A percentile compares a stretch with the other conserved stretches of the same genome.
phyloP scores from a whole-genome alignment of 2,888 invertebrate genomes.

The Clunio marinus region DNA sequence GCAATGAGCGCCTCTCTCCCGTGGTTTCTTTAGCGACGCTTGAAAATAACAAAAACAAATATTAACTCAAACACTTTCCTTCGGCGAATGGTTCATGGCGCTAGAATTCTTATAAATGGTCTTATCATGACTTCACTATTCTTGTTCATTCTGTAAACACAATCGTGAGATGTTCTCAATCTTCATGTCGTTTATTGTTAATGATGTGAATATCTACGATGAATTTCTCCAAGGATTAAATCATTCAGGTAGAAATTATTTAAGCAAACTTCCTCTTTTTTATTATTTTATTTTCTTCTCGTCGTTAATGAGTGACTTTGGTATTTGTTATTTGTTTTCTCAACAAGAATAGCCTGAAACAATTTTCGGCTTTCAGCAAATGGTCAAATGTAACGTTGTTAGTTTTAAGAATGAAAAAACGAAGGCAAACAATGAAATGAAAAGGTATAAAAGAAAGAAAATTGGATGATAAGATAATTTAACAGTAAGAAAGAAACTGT shows the following conservation, averaged over 20 bases:
- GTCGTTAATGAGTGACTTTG: conserved; percentile 20
- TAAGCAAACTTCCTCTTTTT: neutral
- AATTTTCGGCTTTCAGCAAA: too few species aligned
- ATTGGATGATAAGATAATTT: conserved; percentile 38
- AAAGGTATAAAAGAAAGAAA: conserved; percentile 17
- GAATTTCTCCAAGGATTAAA: neutral
- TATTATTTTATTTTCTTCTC: neutral
- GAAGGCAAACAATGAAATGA: neutral
- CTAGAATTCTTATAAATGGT: too few species aligned
- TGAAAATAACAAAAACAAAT: conserved; percentile 32
- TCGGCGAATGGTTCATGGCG: neutral
- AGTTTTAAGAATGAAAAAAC: conserved; percentile 19
- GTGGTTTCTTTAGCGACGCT: neutral
- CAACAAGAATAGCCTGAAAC: conserved; percentile 22
- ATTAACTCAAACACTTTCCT: conserved; percentile 34
- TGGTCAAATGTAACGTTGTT: neutral
- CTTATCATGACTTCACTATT: neutral
- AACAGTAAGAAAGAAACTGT: conserved; percentile 16
- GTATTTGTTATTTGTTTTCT: conserved; percentile 32
- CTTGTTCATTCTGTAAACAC: too few species aligned
- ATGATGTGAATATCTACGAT: too few species aligned
- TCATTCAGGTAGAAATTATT: neutral
- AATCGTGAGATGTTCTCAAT: too few species aligned
- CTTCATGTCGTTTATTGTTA: too few species aligned
- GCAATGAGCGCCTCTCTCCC: neutral